These are phyloP conservation scores for Corythucha ciliata DNA, from an alignment of 2,888 invertebrate genomes.

Conservation along the genomic window DNA sequence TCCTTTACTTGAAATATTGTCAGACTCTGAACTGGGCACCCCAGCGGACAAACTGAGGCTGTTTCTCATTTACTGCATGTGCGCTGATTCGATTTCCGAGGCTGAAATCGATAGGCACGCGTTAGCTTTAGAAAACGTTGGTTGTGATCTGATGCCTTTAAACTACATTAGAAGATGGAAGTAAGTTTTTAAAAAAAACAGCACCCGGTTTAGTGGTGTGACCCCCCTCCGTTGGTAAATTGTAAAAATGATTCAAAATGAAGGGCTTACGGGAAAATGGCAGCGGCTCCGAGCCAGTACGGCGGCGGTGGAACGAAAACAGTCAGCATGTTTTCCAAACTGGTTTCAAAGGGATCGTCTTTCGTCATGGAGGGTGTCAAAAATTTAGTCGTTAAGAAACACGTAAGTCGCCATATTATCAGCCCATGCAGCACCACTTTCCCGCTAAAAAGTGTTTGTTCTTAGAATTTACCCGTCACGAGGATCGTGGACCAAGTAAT, in stretches of 20 bases:
- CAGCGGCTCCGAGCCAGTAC: slow-evolving; percentile 58
- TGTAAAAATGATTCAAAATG: slow-evolving; percentile 28
- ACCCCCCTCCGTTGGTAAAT: not conserved
- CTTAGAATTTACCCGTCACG: slow-evolving; percentile 85
- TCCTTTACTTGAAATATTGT: slow-evolving; percentile 75
- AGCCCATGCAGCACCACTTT: slow-evolving; percentile 1
- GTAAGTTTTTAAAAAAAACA: slow-evolving; percentile 44
- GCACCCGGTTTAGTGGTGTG: not conserved
- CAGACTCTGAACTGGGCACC: slow-evolving; percentile 76
- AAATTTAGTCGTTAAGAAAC: slow-evolving; percentile 95
- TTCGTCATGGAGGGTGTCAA: slow-evolving; percentile 99
- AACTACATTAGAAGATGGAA: slow-evolving; percentile 90
- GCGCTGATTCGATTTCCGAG: slow-evolving; percentile 67
- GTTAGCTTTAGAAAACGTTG: slow-evolving; percentile 63
- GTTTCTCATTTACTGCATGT: slow-evolving; percentile 86
- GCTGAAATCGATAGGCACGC: slow-evolving; percentile 71
- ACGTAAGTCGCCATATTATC: slow-evolving; percentile 53
- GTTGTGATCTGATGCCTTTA: slow-evolving; percentile 77
- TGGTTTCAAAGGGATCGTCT: slow-evolving; percentile 92
- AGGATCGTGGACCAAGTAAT: slow-evolving; percentile 83
- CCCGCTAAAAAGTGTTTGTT: slow-evolving; percentile 17
- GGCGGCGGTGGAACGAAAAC: slow-evolving; percentile 95
- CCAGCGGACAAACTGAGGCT: slow-evolving; percentile 87
- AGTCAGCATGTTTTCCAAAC: slow-evolving; percentile 95
- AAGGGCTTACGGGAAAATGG: slow-evolving; percentile 69